Conservation (phyloP, 2,888 invertebrate species). For the Eueremaeus valkanovi region DNA sequence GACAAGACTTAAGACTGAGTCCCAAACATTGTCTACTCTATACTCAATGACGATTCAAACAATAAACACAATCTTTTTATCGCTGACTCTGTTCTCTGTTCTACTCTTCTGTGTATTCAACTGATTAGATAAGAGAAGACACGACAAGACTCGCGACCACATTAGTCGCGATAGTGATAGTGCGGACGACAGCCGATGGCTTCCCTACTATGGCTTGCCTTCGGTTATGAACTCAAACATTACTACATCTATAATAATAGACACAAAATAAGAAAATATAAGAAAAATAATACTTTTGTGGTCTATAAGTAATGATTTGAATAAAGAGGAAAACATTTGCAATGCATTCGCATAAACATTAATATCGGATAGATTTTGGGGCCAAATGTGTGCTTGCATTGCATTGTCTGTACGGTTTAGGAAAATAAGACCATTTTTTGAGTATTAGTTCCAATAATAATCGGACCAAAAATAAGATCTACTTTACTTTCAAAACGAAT, state of each 20-base stretch:
- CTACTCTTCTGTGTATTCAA: not conserved
- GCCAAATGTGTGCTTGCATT: not conserved
- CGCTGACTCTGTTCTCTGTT: not conserved
- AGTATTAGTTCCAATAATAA: not conserved
- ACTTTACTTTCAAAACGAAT: not conserved
- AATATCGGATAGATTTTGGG: not conserved
- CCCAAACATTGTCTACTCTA: constrained; percentile 3
- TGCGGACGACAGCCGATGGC: not conserved
- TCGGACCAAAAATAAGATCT: constrained; percentile 13
- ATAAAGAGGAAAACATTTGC: not conserved
- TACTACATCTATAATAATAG: not conserved
- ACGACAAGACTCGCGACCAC: not conserved
- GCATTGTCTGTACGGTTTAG: too few species aligned
- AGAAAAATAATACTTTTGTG: too few species aligned
- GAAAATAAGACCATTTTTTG: too few species aligned
- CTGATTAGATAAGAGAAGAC: not conserved
- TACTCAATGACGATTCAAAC: not conserved
- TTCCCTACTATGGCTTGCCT: not conserved
- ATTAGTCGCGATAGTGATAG: not conserved
- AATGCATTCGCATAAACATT: not conserved
- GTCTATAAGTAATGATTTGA: too few species aligned
- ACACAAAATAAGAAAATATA: too few species aligned
- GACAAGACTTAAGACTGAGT: constrained; percentile 5
- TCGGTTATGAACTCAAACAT: not conserved
- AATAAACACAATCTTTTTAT: not conserved